These are phyloP conservation scores for Chelonus formosanus DNA, from an alignment of 2,888 invertebrate species.

Conservation along the genomic window DNA sequence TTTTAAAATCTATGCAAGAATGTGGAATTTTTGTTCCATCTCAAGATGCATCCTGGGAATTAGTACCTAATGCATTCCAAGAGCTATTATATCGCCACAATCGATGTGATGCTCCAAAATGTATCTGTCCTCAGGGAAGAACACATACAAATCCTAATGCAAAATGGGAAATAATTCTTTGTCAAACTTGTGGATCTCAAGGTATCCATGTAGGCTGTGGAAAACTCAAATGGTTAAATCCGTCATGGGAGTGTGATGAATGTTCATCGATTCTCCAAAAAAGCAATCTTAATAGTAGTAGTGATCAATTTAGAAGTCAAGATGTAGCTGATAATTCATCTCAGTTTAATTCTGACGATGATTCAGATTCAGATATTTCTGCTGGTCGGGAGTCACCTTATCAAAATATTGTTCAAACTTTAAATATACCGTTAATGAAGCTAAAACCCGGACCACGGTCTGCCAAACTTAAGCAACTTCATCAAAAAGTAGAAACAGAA, in stretches of 20 bases:
- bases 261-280: slow-evolving; percentile 58
- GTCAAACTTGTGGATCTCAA: slow-evolving; percentile 68
- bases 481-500: slow-evolving; percentile 12
- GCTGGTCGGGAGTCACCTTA: slow-evolving; percentile 49
- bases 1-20: slow-evolving; percentile 70
- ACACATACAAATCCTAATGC: slow-evolving; percentile 62
- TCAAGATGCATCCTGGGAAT: slow-evolving; percentile 88
- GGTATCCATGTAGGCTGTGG: slow-evolving; percentile 68
- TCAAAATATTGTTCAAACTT: slow-evolving; percentile 6
- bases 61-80: slow-evolving; percentile 77
- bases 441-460: slow-evolving; percentile 54
- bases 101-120: slow-evolving; percentile 70
- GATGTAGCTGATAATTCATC: slow-evolving; percentile 21
- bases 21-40: slow-evolving; percentile 84
- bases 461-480: slow-evolving; percentile 48
- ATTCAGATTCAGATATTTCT: slow-evolving; percentile 57
- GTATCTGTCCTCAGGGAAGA: slow-evolving; percentile 71
- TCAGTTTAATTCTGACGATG: slow-evolving; percentile 38
- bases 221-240: slow-evolving; percentile 59
- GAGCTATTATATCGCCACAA: slow-evolving; percentile 74
- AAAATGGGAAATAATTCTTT: slow-evolving; percentile 68
- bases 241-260: slow-evolving; percentile 65
- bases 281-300: slow-evolving; percentile 9
- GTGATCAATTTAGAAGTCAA: neutral
- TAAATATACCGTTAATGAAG: slow-evolving; percentile 31